Base-by-base conservation (phyloP, 1,140 invertebrate species). In the Orchestia grillus region DNA sequence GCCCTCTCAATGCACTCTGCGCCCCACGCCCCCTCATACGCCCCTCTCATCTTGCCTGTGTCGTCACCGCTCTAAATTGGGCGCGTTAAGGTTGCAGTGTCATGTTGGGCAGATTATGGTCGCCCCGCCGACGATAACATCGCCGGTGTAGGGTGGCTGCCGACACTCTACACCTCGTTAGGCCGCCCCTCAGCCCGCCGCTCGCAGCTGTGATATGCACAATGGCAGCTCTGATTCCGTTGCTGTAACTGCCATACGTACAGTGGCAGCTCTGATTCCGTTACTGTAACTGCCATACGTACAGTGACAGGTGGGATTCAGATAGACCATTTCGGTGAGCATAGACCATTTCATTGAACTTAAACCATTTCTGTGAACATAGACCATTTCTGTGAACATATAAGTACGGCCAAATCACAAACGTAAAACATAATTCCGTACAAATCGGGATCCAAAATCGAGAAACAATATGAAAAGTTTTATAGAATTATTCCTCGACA, bases 131-230 rank as follows among this genome's bases (percentile, higher is more conserved):
- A 44, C 92, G 92, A 94, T 94, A 94, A 94, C 92, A 94, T 91
- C 92, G 43, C 44, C 43, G 92, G 92, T 94, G 92, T 94, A 94
- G 44, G 44, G 92, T 94, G 92, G 44, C 92, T 4, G 23, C 43
- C 6, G 92, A 94, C 92, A 94, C 23, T 6, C 92, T 94, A 94
- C 92, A 94, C 92, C 92, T 94, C 92, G 92, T 94, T 94, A 94
- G 92, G 88, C 41, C 28, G 15, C 88, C 88, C 88, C 28, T n/a
- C 87, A 8, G 36, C 87, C 6, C 16, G 28, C 88, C 41, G n/a
- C 3, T 28, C 62, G 62, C 36, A 77, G 62, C 62, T 77, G 62
- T 77, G 62, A 77, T 77, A 77, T 28, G 28, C 62, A 28, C 62
- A 77, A 1, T 23, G 62, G 28, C 62, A 15, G 28, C 28, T 36